phyloP scores from a whole-genome alignment of 2,888 invertebrate genomes.

The Apamea sordens region DNA sequence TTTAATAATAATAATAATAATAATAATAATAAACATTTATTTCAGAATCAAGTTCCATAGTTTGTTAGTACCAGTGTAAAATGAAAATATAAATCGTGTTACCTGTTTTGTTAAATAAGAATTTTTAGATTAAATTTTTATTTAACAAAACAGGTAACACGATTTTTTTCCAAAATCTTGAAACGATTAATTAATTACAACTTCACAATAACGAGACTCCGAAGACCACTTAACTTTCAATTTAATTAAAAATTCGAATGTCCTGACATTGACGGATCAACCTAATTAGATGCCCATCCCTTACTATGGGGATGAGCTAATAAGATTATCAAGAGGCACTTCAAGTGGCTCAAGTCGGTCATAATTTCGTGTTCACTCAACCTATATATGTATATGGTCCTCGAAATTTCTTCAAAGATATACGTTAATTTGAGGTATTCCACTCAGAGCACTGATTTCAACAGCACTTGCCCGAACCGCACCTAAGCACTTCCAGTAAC shows the following conservation, averaged over 20 bases:
- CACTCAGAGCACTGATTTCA: too few species aligned
- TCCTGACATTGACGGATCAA: constrained; percentile 39
- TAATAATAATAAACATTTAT: too few species aligned
- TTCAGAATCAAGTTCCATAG: too few species aligned
- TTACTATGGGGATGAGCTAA: constrained; percentile 16
- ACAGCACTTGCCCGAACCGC: too few species aligned
- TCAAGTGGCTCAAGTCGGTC: constrained; percentile 18
- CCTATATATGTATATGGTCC: background rate
- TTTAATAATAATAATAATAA: too few species aligned
- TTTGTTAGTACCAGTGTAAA: too few species aligned
- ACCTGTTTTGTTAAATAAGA: too few species aligned
- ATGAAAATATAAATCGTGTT: too few species aligned
- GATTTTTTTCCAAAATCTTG: constrained; percentile 1
- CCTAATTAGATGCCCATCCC: constrained; percentile 35
- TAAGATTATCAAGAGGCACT: constrained; percentile 44
- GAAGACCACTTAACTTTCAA: constrained; percentile 21
- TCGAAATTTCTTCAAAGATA: constrained; percentile 40
- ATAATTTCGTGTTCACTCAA: constrained; percentile 42
- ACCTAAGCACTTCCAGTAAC: too few species aligned
- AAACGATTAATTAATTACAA: constrained; percentile 33
- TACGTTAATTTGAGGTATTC: constrained; percentile 9
- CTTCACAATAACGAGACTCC: constrained; percentile 24
- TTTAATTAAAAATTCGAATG: constrained; percentile 41
- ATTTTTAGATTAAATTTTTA: too few species aligned
- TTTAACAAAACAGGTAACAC: background rate